Conservation (phyloP, 1,140 invertebrate genomes). For the Meloidogyne chitwoodi region DNA sequence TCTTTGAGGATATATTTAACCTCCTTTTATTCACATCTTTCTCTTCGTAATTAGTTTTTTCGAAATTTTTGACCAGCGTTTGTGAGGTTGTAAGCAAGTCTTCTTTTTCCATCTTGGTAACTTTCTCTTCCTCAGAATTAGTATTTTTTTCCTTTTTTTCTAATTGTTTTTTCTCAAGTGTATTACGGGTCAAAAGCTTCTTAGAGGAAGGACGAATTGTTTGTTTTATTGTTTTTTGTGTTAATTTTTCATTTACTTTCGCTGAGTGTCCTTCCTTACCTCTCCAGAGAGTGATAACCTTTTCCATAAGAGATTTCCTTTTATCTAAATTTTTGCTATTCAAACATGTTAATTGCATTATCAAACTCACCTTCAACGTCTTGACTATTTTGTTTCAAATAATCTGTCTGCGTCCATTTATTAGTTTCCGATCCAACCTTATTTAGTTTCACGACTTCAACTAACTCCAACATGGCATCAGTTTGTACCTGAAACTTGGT, state of each 20-base stretch:
- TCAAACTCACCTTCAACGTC: background rate
- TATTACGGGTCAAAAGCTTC: background rate
- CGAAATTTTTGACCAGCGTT: background rate
- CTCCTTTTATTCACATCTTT: background rate
- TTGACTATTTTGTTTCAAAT: background rate
- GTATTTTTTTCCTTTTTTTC: background rate
- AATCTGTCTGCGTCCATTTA: conserved; percentile 18
- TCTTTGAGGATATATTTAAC: background rate
- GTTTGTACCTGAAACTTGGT: conserved; percentile 14
- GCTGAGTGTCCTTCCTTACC: background rate
- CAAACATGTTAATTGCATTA: too few species aligned
- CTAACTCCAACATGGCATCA: background rate
- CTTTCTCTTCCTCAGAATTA: background rate
- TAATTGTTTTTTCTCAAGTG: background rate
- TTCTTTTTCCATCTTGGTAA: background rate
- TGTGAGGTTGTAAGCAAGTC: background rate
- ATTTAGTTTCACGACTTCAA: background rate
- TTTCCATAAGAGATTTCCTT: background rate
- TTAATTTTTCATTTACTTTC: background rate
- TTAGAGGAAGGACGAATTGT: background rate
- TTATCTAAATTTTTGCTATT: background rate
- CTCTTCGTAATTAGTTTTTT: background rate
- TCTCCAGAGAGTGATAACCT: conserved; percentile 1
- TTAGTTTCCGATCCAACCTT: background rate
- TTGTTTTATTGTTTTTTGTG: background rate